Base-by-base conservation (phyloP, 2,888 invertebrate species). In the Acronicta alni region DNA sequence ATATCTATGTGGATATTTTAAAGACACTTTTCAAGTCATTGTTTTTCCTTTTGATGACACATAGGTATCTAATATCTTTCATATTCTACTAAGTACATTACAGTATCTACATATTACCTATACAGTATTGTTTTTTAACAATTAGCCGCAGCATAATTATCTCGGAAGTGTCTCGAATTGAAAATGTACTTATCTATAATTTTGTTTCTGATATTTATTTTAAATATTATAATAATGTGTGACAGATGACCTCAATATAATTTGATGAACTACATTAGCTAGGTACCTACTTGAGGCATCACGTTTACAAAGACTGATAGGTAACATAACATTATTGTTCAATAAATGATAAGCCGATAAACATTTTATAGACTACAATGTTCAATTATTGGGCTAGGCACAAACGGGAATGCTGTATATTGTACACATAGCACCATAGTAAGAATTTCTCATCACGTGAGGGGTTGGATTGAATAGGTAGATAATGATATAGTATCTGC, bases 311-410 rank as follows among this genome's bases (percentile, higher is more conserved):
- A 61, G 59, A 57, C 75, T 84, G 83, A 80, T 78, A 65, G 39
- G 47, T 60, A 63, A 61, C 56, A 67, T 64, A 67, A 73, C 74
- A 73, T 70, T 55, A 65, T 57, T 62, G 41, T 37, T 51, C 43
- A 65, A 69, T 72, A 35, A 67, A 68, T 66, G 84, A 83, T 83
- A 81, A 78, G 66, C 59, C 55, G 81, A 84, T 82, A 81, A 74
- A 66, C 35, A 54, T 57, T 64, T 67, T 52, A 60, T 56, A 44
- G 20, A 57, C 51, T 45, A 26, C 16, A 42, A 49, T 38, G 32
- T 43, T 54, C 41, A 23, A 38, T 65, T 45, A 38, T 49, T 43
- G 38, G 15, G 30, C 39, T 18, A 14, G 14, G 39, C 51, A 63
- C 10, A 30, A 35, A 32, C 18, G 30, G 49, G 12, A 56, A 44